Evolutionary conservation across 2,888 invertebrate genomes (phyloP).

Genomic region (Drosophila mercatorum): DNA sequence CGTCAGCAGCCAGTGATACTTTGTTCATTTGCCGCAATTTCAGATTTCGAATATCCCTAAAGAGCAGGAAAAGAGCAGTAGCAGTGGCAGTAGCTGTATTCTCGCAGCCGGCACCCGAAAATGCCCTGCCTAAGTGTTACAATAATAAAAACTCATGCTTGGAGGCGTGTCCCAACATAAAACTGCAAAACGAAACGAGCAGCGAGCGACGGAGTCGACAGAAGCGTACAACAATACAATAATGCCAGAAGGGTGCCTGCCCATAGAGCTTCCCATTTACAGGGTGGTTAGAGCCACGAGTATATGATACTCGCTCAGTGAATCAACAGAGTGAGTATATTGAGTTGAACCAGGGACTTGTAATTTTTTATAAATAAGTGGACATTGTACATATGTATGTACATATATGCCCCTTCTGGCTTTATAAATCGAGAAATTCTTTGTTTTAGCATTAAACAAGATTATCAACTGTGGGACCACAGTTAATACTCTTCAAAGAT

Average conservation of each 20-base stretch:
- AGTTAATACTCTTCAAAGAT: neutral
- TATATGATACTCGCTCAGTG: slow-evolving; percentile 14
- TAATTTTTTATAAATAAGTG: neutral
- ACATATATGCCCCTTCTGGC: no score
- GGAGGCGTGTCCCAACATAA: slow-evolving; percentile 82
- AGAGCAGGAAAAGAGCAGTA: slow-evolving; percentile 33
- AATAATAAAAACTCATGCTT: slow-evolving; percentile 80
- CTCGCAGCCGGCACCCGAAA: slow-evolving; percentile 73
- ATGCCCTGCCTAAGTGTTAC: slow-evolving; percentile 78
- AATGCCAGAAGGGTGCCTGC: slow-evolving; percentile 8
- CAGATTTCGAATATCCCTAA: slow-evolving; percentile 35
- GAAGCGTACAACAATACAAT: slow-evolving; percentile 25
- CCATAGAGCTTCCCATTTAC: slow-evolving; percentile 17
- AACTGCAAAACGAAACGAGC: slow-evolving; percentile 67
- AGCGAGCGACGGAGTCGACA: slow-evolving; percentile 10
- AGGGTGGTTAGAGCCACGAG: slow-evolving; percentile 44
- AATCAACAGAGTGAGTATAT: neutral
- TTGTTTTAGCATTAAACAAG: no score
- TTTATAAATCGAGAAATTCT: no score
- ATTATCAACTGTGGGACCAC: neutral
- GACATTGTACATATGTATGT: no score
- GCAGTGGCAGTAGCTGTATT: slow-evolving; percentile 24
- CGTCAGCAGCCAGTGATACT: slow-evolving; percentile 37
- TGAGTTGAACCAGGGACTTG: neutral
- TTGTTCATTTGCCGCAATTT: slow-evolving; percentile 67